Base-by-base conservation (phyloP, 2,888 invertebrate genomes). In the Drosophila barbarae region DNA sequence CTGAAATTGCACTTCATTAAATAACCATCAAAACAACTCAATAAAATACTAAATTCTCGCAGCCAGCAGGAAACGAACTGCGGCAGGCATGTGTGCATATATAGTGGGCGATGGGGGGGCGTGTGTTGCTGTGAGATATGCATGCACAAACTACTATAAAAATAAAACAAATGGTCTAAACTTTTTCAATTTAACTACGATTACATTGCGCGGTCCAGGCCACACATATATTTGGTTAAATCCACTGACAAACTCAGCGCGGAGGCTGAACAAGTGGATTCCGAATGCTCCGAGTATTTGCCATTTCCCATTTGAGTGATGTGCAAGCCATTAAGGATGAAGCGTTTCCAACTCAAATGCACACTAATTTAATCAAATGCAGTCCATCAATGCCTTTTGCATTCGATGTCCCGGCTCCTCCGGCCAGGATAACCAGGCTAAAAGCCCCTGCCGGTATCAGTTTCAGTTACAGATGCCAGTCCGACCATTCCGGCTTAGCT, bases 11-110 rank as follows among this genome's bases (percentile, higher is more conserved):
- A 85, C 76, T 82, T 85, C 81, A 82, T 82, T 82, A 85, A 80
- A 82, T 73, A 76, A 69, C 73, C 85, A 85, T 82, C 81, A 74
- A 72, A 77, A 76, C 78, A 85, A 84, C 84, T 85, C 84, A 85
- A 82, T 85, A 77, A 85, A 84, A 82, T 74, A 72, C 81, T 81
- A 71, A 74, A 80, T 80, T 80, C 66, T 52, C 61, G 56, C 52
- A 47, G 42, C 42, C 71, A 63, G 38, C 51, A 35, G 58, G 57
- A 55, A 67, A 66, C 73, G 69, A 79, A 75, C 71, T 60, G 76
- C 53, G 73, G 69, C 71, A 30, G n/a, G 32, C 41, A 50, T 55
- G 53, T 64, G 57, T 52, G 38, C 30, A 32, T 46, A 46, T 46
- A 46, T 46, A 12, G 47, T 44, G 44, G 44, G 30, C 8, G 46